Evolutionary conservation across 64 coral and sea anemone genomes (phyloP), one percentile per base, ranked within the genome.

Genomic region (Hydrozoanthus tunicans): DNA sequence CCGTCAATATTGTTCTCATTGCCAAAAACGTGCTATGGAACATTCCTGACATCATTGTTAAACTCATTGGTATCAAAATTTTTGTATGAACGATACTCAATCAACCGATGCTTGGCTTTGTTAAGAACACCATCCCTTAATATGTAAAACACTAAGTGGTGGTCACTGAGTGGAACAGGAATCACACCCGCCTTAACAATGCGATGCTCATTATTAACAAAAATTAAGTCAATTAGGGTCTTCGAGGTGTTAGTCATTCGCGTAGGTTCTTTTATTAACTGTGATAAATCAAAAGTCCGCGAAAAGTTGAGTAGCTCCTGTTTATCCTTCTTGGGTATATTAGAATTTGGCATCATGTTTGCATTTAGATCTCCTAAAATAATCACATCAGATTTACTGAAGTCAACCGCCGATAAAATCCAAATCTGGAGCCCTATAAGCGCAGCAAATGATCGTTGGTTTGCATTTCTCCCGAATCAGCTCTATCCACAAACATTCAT

Each of bases 341-440:
- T 20, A 20, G 20, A 20, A 20, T 20, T 20, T 20, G 20, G 20
- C 20, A 20, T 20, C 20, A 20, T 20, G 20, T 20, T 20, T 20
- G 20, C 20, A 20, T 20, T 20, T 20, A 20, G 20, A 61, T 89
- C 74, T 68, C 91, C 91, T 55, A 93, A 58, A 53, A 93, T 62
- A 5, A 93, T 59, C 63, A 93, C 56, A 80, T 93, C 91, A 9
- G 54, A 92, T 77, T 92, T 92, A 15, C 77, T 63, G 12, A 86
- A 25, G 15, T 92, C 70, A 65, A 86, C 63, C 1, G 12, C 8
- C 15, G 56, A 9, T 81, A 92, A 91, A 82, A 11, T 91, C 52
- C 0, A 56, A 5, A 70, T 91, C 90, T 4, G 90, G 90, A 25
- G 90, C 90, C 72, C 90, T 81, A 73, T 91, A 91, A 58, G 90